Conservation (phyloP, 2,888 invertebrate genomes). For the Homarus gammarus region DNA sequence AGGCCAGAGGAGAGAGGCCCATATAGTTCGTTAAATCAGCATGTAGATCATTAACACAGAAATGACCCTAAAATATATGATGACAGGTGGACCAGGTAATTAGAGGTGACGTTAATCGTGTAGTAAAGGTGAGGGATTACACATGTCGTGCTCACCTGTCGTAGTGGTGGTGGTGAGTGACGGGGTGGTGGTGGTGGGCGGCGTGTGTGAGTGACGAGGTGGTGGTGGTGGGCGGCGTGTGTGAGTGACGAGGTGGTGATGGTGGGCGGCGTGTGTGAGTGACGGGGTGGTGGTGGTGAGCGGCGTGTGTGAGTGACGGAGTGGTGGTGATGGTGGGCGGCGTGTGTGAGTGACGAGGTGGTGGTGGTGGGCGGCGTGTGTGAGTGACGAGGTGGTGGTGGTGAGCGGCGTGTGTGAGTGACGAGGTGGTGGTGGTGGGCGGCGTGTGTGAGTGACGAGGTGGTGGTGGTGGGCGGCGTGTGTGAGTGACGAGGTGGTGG, state of each 20-base stretch:
- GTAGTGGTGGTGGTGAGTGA: background rate
- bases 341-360: background rate
- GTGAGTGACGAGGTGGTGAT: background rate
- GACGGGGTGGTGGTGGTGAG: background rate
- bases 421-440: too few relatives aligned
- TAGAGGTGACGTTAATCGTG: background rate
- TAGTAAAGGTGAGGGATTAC: background rate
- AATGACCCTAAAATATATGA: background rate
- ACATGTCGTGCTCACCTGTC: background rate
- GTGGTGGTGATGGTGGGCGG: background rate
- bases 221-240: background rate
- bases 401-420: too few relatives aligned
- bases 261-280: background rate
- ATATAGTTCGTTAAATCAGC: background rate
- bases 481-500: too few relatives aligned
- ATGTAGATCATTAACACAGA: background rate
- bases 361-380: background rate
- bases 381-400: too few relatives aligned
- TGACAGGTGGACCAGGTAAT: background rate
- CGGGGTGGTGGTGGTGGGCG: background rate
- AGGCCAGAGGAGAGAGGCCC: background rate
- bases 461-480: too few relatives aligned
- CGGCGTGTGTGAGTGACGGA: background rate
- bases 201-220: background rate
- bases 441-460: too few relatives aligned